A percentile compares a stretch with the other conserved stretches of the same genome.
These are phyloP conservation scores for Drosophila diplacantha DNA, from an alignment of 2,888 invertebrate species.

Conservation along the genomic window DNA sequence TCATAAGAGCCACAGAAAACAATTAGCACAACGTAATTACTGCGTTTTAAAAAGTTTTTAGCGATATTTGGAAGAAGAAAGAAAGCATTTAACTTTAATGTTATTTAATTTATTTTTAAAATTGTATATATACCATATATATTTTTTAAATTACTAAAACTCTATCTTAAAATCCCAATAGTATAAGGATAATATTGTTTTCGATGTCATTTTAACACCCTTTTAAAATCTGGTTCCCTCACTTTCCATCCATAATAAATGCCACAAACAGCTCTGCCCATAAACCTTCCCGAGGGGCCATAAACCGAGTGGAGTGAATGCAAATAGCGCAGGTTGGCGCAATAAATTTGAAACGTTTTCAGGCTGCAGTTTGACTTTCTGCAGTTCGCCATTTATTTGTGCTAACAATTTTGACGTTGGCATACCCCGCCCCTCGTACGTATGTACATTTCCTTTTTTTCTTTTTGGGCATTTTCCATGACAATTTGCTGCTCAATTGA, in stretches of 20 bases:
- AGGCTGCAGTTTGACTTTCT: slow-evolving; percentile 63
- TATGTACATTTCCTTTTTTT: slow-evolving; percentile 4
- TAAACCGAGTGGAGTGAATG: slow-evolving; percentile 40
- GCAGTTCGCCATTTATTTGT: slow-evolving; percentile 57
- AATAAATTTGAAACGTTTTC: slow-evolving; percentile 67
- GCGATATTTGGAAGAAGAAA: no score
- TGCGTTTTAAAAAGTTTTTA: not conserved
- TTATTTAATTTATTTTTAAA: not conserved
- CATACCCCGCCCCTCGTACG: slow-evolving; percentile 1
- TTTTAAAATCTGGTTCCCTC: not conserved
- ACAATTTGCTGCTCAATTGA: slow-evolving; percentile 73
- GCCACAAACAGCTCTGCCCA: slow-evolving; percentile 17
- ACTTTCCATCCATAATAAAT: slow-evolving; percentile 5
- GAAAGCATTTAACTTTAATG: not conserved
- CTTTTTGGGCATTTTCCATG: slow-evolving; percentile 33
- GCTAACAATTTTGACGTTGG: slow-evolving; percentile 61
- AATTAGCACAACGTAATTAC: not conserved
- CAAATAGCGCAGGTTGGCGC: slow-evolving; percentile 48
- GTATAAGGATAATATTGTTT: not conserved
- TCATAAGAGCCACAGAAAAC: not conserved
- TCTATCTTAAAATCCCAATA: not conserved
- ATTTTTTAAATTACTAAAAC: not conserved
- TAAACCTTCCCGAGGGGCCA: slow-evolving; percentile 19
- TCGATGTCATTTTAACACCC: not conserved
- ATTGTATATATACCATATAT: no score